Evolutionary conservation across 1,140 invertebrate species (phyloP), one percentile per base, ranked within the genome.

Genomic region (Plectus sambesii): DNA sequence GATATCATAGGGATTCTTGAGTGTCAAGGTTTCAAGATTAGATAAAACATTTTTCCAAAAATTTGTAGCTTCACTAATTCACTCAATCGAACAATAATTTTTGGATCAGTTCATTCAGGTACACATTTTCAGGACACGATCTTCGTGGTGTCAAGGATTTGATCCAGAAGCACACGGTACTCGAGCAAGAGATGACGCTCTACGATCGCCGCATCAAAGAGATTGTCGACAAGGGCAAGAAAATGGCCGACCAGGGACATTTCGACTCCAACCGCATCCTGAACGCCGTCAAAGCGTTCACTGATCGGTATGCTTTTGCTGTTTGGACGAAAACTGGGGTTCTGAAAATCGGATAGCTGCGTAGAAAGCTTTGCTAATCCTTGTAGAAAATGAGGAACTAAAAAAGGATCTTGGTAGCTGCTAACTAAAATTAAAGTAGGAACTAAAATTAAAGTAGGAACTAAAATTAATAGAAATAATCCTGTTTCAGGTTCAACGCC

Each of bases 221-320:
- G 55, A 73, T 90, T 12, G 78, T 81, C 0, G 75, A 76, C n/a
- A 76, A 80, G 50, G 88, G 87, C 9, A 78, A 84, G 53, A 82
- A 89, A 66, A 83, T 96, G 81, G 84, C 82, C 1, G 81, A 86
- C 27, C 83, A 86, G 52, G 87, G 85, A 17, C 89, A 96, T 72
- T 94, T 93, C 70, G 87, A 94, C 75, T 82, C 83, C 2, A 79
- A 78, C 8, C 82, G 83, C 56, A 92, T 96, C 53, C 73, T 82
- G 53, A 78, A 81, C 41, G 79, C 82, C 53, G 84, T 84, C 55
- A 76, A 82, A 58, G 78, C 79, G 19, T 80, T 87, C 55, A 80
- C 83, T 65, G 75, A 78, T 40, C 80, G 80, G 68, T n/a, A n/a
- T n/a, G n/a, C n/a, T n/a, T 69, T 22, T 37, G 43, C 22, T 27